Evolutionary conservation across 92 coral and sea anemone species (phyloP), one percentile per base, ranked within the genome.

Genomic region (Umimayanthus chanpuru): DNA sequence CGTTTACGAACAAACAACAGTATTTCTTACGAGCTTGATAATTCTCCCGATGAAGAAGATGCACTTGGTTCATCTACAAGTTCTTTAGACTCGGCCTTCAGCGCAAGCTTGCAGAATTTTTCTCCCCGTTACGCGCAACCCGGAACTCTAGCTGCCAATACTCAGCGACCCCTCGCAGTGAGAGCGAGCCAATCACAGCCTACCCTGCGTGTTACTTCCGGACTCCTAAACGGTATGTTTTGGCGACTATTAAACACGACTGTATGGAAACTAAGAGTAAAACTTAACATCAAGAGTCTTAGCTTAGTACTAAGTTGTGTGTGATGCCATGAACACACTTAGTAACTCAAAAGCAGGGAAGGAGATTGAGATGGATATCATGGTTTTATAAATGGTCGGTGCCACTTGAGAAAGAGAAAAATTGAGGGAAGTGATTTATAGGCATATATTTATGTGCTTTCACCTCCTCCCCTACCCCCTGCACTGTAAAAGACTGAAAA

Each of bases 101-200:
- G 73, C 15, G 43, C 41, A n/a, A 82, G 66, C 7, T 1, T 18
- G 49, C 36, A 40, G 44, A 18, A 2, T 2, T 39, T 75, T 75
- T n/a, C 50, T 28, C 15, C 41, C 26, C 20, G 21, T 23, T 26
- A 29, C 12, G 9, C 64, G 15, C 29, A 41, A 56, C 10, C 65
- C 39, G 38, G 65, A 41, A 10, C 65, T 43, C 76, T n/a, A 9
- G n/a, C 66, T 4, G 15, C 41, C 64, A 43, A 68, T 49, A 82
- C 76, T 67, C 55, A 47, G 39, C 86, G 65, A 29, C 86, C 77
- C 7, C 16, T 40, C 5, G 77, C 86, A 14, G 86, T 82, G 64
- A 70, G 77, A 82, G 65, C 44, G 41, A 25, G 66, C 77, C 64
- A 73, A 82, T 67, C 86, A 26, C 77, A 64, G 73, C 86, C 86